These are phyloP conservation scores for Habroteleia sp. DNA, from an alignment of 2,888 invertebrate genomes.

Conservation along the genomic window DNA sequence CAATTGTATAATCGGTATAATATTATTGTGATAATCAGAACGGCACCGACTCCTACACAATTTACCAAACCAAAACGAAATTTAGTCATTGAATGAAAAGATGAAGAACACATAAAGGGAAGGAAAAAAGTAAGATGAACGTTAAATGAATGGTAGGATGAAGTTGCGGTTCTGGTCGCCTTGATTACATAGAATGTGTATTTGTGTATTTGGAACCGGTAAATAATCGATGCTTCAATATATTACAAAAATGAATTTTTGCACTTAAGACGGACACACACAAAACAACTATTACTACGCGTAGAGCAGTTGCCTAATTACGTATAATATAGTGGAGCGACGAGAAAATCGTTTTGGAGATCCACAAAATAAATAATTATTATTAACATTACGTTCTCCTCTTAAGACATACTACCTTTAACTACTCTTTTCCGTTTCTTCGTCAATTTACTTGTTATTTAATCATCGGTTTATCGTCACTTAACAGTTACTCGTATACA, in stretches of 20 bases:
- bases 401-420: constrained; percentile 80
- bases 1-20: constrained; percentile 81
- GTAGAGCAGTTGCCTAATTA: constrained; percentile 70
- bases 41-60: constrained; percentile 75
- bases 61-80: constrained; percentile 57
- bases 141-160: constrained; percentile 68
- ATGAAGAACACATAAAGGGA: constrained; percentile 13
- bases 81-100: constrained; percentile 15
- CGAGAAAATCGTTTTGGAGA: constrained; percentile 75
- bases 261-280: constrained; percentile 76
- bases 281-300: constrained; percentile 74
- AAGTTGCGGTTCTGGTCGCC: constrained; percentile 78
- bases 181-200: constrained; percentile 72
- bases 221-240: constrained; percentile 75
- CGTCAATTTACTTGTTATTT: constrained; percentile 54
- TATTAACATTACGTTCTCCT: constrained; percentile 79
- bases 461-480: constrained; percentile 69
- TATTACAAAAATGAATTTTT: constrained; percentile 77
- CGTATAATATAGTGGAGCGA: constrained; percentile 79
- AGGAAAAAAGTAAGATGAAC: constrained; percentile 14
- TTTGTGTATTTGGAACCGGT: constrained; percentile 70
- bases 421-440: constrained; percentile 61
- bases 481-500: constrained; percentile 81
- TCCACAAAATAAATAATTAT: constrained; percentile 81
- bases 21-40: constrained; percentile 79